These are phyloP conservation scores for Rhagium mordax DNA, from an alignment of 2,888 invertebrate species.

Conservation along the genomic window DNA sequence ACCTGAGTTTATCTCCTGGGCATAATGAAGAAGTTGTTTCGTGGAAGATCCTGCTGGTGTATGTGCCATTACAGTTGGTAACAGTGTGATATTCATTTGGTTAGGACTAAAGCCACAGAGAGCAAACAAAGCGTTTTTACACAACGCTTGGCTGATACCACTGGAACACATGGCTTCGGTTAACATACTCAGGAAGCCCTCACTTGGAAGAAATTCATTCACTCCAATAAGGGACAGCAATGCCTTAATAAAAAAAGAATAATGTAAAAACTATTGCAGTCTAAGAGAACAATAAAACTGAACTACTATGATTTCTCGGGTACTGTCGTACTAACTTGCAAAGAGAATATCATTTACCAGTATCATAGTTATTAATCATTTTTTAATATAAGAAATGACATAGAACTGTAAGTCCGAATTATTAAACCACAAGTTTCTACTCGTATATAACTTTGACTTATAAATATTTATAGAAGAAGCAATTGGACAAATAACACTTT, in stretches of 20 bases:
- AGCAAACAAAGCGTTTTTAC: slow-evolving; percentile 63
- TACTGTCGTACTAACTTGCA: too few relatives aligned
- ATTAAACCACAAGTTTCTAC: too few relatives aligned
- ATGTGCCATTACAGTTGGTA: slow-evolving; percentile 55
- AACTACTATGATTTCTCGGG: too few relatives aligned
- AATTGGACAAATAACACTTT: too few relatives aligned
- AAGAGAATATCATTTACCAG: too few relatives aligned
- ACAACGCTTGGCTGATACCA: slow-evolving; percentile 50
- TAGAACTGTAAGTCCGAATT: too few relatives aligned
- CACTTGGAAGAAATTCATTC: slow-evolving; percentile 79
- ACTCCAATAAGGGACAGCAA: slow-evolving; percentile 66
- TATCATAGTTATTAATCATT: too few relatives aligned
- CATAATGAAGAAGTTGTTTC: slow-evolving; percentile 81
- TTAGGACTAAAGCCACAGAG: slow-evolving; percentile 63
- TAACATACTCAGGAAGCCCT: slow-evolving; percentile 67
- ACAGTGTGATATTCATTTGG: slow-evolving; percentile 62
- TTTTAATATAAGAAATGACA: too few relatives aligned
- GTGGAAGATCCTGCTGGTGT: slow-evolving; percentile 71
- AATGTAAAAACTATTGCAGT: too few relatives aligned
- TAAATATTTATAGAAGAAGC: too few relatives aligned
- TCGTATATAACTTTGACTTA: too few relatives aligned
- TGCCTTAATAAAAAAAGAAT: slow-evolving; percentile 31
- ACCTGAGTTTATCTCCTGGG: slow-evolving; percentile 75
- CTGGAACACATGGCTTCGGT: slow-evolving; percentile 32
- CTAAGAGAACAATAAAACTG: slow-evolving; percentile 2